Evolutionary conservation across 2,113 vertebrate species (phyloP).

Genomic region (Bambusicola thoracicus): DNA sequence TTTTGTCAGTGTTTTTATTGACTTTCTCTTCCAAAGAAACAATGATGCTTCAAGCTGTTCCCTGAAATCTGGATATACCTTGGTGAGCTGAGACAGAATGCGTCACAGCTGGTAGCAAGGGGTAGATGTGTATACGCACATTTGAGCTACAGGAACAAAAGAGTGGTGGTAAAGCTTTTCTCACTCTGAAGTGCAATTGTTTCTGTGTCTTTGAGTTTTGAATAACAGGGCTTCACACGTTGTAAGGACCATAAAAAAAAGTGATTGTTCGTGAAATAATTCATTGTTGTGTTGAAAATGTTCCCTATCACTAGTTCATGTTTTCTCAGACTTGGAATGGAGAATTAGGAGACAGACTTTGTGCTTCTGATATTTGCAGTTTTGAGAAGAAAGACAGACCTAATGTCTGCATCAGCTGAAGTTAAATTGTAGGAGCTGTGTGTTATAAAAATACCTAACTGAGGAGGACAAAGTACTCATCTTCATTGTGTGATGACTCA

Average conservation of each 20-base stretch:
- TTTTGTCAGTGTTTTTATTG: constrained; percentile 35
- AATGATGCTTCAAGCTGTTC: constrained; percentile 2
- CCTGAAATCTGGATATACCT: background rate
- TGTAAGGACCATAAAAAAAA: background rate
- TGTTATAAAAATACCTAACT: rapidly evolving
- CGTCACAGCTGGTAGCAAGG: background rate
- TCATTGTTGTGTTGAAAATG: background rate
- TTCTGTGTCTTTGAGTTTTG: constrained; percentile 8
- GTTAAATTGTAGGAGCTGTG: background rate
- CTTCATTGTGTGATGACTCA: background rate
- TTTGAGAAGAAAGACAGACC: background rate
- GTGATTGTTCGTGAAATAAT: background rate
- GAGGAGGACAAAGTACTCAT: background rate
- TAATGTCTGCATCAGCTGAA: background rate
- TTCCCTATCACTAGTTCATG: background rate
- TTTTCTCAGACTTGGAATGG: background rate
- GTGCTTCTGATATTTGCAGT: background rate
- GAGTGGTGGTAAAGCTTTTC: background rate
- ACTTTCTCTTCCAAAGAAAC: constrained; percentile 34
- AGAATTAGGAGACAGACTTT: background rate
- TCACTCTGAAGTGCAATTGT: background rate
- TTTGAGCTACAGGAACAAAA: background rate
- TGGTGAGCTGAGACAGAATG: background rate
- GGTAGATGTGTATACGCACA: rapidly evolving
- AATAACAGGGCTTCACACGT: background rate